Evolutionary conservation across 2,888 invertebrate species (phyloP), one percentile per base, ranked within the genome.

Genomic region (Melieria picta): DNA sequence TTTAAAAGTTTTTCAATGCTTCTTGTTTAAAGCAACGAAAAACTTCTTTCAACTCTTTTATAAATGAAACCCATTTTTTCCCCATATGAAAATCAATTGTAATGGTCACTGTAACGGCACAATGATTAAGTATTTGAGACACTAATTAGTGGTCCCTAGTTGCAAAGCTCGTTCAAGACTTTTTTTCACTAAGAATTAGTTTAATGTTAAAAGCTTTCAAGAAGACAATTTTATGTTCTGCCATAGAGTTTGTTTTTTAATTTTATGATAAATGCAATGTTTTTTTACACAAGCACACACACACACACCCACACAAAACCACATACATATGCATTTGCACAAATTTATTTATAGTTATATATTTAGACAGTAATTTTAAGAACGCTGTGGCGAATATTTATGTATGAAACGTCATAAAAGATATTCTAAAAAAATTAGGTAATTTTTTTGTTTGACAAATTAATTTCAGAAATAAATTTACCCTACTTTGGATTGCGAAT

Each of bases 271-370:
- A 43, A 45, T n/a, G 43, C 46, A 60, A 13, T 60, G 11, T 43
- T 11, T 13, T 57, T 11, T 62, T 46, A 10, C 47, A n/a, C 62
- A 7, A 46, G 46, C 69, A 63, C 72, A 62, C 55, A 63, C 72
- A 62, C 55, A 30, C 47, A 30, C 67, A 65, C 69, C 52, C 48
- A 61, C 65, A 68, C 67, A 60, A 50, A 75, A 57, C 65, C 56
- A 64, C 67, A 63, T 67, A 76, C 50, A 64, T 67, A 74, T 52
- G 63, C 74, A 55, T 43, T 16, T 61, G 48, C 46, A 63, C 52
- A 67, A 30, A 52, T 55, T 52, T 47, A 47, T 56, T 62, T 47
- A 55, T 7, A 30, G 30, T 30, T 30, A 3, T 30, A 30, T 30
- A 30, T 30, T 3, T 30, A 30, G 30, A 30, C 2, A 30, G 30